Evolutionary conservation across 2,888 invertebrate genomes (phyloP), one percentile per base, ranked within the genome.

Genomic region (Toxonevra muliebris): DNA sequence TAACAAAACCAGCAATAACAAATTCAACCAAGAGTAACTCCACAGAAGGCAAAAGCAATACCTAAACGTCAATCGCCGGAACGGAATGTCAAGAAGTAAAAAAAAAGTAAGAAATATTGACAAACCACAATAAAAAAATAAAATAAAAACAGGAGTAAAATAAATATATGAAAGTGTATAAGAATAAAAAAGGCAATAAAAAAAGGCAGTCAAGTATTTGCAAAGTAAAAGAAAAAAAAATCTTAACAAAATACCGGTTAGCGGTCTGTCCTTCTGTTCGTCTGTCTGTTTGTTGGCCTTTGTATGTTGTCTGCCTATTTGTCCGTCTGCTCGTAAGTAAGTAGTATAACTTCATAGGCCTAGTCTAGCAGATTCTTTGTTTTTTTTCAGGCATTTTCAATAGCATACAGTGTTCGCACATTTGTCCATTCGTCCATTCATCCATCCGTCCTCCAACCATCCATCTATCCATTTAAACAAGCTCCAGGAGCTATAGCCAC

Each of bases 11-110:
- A 40, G 5, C 50, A 59, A 58, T 15, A 57, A 61, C 17, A 41
- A 17, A 9, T 61, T 52, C 55, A 58, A 13, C 52, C 66, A 62
- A 65, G 19, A 55, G 7, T 42, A 57, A 62, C 60, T 50, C 61
- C 61, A 53, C 60, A 66, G 64, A 60, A 60, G 13, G 53, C n/a
- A 57, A 61, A 43, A 64, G 62, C 59, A 63, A 69, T 71, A 61
- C 64, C 70, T 66, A 58, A 69, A 68, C 66, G 70, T 70, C 70
- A 70, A 70, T 70, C 69, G 70, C 69, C 70, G 71, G 69, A 72
- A 72, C 69, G 69, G 68, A 69, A 71, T 70, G 70, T 68, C 69
- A 65, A 64, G 59, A 68, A 68, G 20, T 50, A 52, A 55, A 54
- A 57, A 40, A 55, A 58, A 54, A 19, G 17, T 4, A 30, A 30